Percentiles rank a stretch among this genome's conserved stretches.
phyloP scores from a whole-genome alignment of 2,888 invertebrate genomes.

The Isotomurus palustris region DNA sequence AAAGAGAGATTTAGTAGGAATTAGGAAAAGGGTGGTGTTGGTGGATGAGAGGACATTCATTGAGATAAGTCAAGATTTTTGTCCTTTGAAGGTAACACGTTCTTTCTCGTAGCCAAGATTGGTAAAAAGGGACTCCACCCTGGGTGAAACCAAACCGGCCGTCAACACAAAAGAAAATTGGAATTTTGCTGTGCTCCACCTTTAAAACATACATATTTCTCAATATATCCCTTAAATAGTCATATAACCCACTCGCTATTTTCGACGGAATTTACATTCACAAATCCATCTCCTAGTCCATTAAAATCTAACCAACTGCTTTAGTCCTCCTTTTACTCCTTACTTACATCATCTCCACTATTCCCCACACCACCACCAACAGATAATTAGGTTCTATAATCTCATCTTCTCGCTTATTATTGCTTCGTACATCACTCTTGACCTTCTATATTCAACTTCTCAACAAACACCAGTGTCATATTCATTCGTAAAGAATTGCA shows the following conservation, averaged over 20 bases:
- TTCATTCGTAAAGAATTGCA: no score
- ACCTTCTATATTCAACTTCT: no score
- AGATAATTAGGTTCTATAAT: no score
- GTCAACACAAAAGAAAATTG: slow-evolving; percentile 41
- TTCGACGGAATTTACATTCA: slow-evolving; percentile 16
- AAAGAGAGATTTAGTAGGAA: slow-evolving; percentile 13
- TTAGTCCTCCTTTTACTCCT: no score
- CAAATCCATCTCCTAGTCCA: slow-evolving; percentile 9
- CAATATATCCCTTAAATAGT: slow-evolving; percentile 44
- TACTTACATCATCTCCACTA: no score
- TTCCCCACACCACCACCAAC: no score
- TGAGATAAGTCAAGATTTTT: slow-evolving; percentile 41
- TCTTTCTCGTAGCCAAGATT: slow-evolving; percentile 32
- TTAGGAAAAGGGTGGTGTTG: slow-evolving; percentile 24
- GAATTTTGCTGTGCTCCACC: slow-evolving; percentile 38
- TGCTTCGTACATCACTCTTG: no score
- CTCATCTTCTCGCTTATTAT: no score
- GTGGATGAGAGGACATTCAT: slow-evolving; percentile 39
- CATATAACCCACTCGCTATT: slow-evolving; percentile 27
- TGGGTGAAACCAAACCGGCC: slow-evolving; percentile 39
- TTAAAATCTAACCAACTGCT: no score
- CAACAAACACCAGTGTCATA: no score
- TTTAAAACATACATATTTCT: slow-evolving; percentile 36
- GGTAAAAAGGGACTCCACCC: slow-evolving; percentile 38
- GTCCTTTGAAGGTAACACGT: slow-evolving; percentile 36